Evolutionary conservation across 2,888 invertebrate genomes (phyloP), one percentile per base, ranked within the genome.

Genomic region (Polymixis flavicincta): DNA sequence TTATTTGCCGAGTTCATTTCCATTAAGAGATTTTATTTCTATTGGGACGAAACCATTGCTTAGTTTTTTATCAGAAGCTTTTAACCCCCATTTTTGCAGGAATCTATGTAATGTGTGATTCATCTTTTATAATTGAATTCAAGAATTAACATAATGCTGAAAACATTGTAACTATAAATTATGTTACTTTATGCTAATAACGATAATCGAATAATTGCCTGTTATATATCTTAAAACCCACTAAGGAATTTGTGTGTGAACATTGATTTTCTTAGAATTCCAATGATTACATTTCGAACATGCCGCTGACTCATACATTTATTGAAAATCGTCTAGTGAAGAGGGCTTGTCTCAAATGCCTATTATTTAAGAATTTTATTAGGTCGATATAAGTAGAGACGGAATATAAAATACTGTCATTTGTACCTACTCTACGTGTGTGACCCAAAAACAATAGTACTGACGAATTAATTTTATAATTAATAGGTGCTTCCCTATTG

Each of bases 381-480:
- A 25, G 3, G 6, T 63, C 13, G 17, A 66, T 59, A 37, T 17
- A 42, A 45, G 7, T 25, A n/a, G 7, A 22, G 32, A 73, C 13
- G 13, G 32, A 48, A 70, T 70, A 7, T 69, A 32, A 66, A 60
- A 74, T 37, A 66, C 9, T 50, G 52, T 50, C 0, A 68, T 77
- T 66, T 74, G 70, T 50, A 71, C n/a, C n/a, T n/a, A n/a, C 55
- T 67, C 61, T 28, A 55, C 13, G 8, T 60, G 64, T 50, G 25
- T 50, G 66, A 64, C 72, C 72, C 67, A 68, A 54, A 37, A 74
- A 65, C 28, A n/a, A 61, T 72, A 72, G n/a, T 57, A 61, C 32
- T 48, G 45, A 65, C 25, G 42, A 76, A 80, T 82, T 79, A 65
- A 82, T 76, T 82, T 80, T 50, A 70, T 74, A 68, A 74, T 78